These are phyloP conservation scores for Trissolcus basalis DNA, from an alignment of 1,140 invertebrate genomes.

Conservation along the genomic window DNA sequence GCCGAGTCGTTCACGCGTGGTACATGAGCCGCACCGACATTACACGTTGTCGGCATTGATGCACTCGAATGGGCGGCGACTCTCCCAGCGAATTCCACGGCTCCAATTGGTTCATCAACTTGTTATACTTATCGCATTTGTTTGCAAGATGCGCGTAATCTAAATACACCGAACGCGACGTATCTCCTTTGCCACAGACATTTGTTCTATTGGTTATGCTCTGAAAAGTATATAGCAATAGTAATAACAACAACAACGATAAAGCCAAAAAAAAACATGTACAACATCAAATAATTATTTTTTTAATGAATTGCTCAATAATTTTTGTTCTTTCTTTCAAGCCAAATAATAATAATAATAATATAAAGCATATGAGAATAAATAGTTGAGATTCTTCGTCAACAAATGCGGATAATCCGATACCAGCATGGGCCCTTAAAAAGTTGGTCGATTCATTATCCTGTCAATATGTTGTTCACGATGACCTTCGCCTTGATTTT, in stretches of 20 bases:
- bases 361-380: too few relatives aligned
- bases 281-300: too few relatives aligned
- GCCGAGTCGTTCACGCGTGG: conserved; percentile 30
- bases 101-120: conserved; percentile 66
- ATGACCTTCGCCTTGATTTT: conserved; percentile 74
- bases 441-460: conserved; percentile 72
- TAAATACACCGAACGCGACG: conserved; percentile 13
- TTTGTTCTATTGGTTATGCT: too few relatives aligned
- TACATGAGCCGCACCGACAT: conserved; percentile 31
- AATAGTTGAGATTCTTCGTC: conserved; percentile 24
- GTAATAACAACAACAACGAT: too few relatives aligned
- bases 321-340: too few relatives aligned
- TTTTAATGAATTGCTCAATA: too few relatives aligned
- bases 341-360: too few relatives aligned
- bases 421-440: conserved; percentile 42
- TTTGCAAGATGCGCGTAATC: conserved; percentile 47
- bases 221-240: too few relatives aligned
- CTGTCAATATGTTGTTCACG: conserved; percentile 74
- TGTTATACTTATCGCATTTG: conserved; percentile 70
- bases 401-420: conserved; percentile 42
- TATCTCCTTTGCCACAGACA: too few relatives aligned
- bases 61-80: conserved; percentile 67
- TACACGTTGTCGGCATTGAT: conserved; percentile 60
- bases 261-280: too few relatives aligned
- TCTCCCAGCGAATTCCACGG: conserved; percentile 41